phyloP scores from a whole-genome alignment of 2,888 invertebrate genomes.

The Calameuta filiformis region DNA sequence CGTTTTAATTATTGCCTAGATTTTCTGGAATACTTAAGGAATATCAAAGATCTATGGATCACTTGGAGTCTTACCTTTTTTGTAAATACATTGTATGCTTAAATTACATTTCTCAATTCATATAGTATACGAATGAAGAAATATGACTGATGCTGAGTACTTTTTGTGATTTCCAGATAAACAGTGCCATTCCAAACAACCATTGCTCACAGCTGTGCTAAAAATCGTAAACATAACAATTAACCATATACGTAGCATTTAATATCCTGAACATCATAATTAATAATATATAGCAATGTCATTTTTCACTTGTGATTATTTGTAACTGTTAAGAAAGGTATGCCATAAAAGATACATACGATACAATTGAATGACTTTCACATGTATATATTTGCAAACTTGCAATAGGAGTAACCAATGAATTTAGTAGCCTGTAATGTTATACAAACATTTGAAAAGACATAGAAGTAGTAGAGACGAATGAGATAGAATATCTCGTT shows the following conservation, averaged over 20 bases:
- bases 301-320: constrained; percentile 15
- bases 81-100: not conserved
- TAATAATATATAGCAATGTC: constrained; percentile 28
- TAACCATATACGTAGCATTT: constrained; percentile 34
- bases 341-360: constrained; percentile 26
- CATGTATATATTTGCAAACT: constrained; percentile 17
- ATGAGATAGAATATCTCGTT: constrained; percentile 21
- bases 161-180: constrained; percentile 42
- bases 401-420: constrained; percentile 5
- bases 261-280: constrained; percentile 29
- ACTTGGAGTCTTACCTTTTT: not conserved
- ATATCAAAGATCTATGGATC: not conserved
- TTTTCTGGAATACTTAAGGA: too few species aligned
- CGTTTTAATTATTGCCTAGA: too few species aligned
- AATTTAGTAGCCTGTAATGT: not conserved
- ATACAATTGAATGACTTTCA: constrained; percentile 22
- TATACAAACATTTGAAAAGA: constrained; percentile 30
- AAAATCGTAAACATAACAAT: constrained; percentile 37
- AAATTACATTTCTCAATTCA: not conserved
- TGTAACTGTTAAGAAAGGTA: not conserved
- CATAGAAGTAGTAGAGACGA: constrained; percentile 23
- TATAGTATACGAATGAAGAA: not conserved
- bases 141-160: not conserved
- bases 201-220: constrained; percentile 54
- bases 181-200: constrained; percentile 56